phyloP scores from a whole-genome alignment of 2,888 invertebrate species.

The Stratiomys singularior region DNA sequence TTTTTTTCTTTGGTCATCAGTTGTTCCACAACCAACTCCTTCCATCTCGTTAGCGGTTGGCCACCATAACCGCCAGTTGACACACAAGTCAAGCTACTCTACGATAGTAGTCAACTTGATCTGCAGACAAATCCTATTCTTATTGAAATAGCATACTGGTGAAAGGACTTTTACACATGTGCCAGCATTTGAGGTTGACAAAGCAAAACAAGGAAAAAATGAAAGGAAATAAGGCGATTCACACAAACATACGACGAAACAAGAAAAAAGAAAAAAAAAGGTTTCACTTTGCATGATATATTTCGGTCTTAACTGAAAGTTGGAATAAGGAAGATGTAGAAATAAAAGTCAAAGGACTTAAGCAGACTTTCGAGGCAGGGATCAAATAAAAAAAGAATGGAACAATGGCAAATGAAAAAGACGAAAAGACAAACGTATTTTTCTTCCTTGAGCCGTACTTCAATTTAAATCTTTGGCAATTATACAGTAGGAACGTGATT shows the following conservation, averaged over 20 bases:
- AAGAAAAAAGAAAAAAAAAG: slow-evolving; percentile 46
- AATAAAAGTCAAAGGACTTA: slow-evolving; percentile 49
- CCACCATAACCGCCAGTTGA: no score
- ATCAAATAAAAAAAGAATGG: no score
- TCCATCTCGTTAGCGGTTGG: no score
- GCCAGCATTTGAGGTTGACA: background rate
- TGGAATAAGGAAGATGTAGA: slow-evolving; percentile 43
- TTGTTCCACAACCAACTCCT: background rate
- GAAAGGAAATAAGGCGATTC: no score
- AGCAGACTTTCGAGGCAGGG: slow-evolving; percentile 12
- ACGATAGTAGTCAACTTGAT: background rate
- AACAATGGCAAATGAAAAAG: no score
- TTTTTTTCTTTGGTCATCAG: background rate
- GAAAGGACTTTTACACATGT: slow-evolving; percentile 3
- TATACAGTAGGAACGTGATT: no score
- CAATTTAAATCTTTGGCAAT: no score
- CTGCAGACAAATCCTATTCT: slow-evolving; percentile 22
- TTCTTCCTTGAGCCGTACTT: no score
- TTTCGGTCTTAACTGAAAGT: slow-evolving; percentile 48
- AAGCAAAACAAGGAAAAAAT: background rate
- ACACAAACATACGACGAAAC: no score
- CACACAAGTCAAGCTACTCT: no score
- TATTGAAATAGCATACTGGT: slow-evolving; percentile 11
- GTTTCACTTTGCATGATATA: slow-evolving; percentile 48
- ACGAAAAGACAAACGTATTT: no score